Percentiles rank a stretch among this genome's conserved stretches.
These are phyloP conservation scores for Poeciliopsis prolifica DNA, from an alignment of 2,113 vertebrate genomes.

Conservation along the genomic window DNA sequence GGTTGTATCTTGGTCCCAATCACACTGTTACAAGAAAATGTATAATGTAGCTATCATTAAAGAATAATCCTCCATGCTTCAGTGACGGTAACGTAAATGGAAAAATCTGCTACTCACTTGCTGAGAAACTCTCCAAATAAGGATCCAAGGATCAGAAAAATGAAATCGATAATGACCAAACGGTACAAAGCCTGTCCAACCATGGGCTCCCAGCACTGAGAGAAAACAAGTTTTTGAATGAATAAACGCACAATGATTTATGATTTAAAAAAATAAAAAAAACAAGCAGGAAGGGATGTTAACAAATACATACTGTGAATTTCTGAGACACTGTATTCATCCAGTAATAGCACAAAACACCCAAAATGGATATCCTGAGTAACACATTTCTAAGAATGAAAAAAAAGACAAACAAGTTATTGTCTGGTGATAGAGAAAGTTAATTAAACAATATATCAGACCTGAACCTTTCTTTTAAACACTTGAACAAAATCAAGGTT, in stretches of 20 bases:
- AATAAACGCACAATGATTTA: background rate
- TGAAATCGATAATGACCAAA: conserved; percentile 89
- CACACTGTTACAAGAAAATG: conserved; percentile 74
- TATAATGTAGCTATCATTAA: background rate
- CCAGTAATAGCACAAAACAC: conserved; percentile 95
- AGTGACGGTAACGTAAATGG: background rate
- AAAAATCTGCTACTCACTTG: conserved; percentile 79
- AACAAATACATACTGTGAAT: conserved; percentile 50
- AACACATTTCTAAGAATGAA: conserved; percentile 83
- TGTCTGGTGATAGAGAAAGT: background rate
- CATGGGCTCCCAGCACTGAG: conserved; percentile 93
- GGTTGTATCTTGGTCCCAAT: conserved; percentile 80
- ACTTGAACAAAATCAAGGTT: background rate
- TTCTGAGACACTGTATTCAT: conserved; percentile 76
- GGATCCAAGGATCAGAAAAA: conserved; percentile 89
- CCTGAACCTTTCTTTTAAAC: background rate
- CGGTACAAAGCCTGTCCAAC: conserved; percentile 94
- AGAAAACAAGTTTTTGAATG: background rate
- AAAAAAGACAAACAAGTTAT: background rate
- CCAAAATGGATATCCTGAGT: conserved; percentile 89
- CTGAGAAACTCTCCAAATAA: conserved; percentile 93
- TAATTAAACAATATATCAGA: background rate
- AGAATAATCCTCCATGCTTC: background rate
- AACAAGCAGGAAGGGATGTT: background rate
- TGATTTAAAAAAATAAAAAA: background rate